phyloP scores from a whole-genome alignment of 2,888 invertebrate species.

The Pristionchus japonicus region DNA sequence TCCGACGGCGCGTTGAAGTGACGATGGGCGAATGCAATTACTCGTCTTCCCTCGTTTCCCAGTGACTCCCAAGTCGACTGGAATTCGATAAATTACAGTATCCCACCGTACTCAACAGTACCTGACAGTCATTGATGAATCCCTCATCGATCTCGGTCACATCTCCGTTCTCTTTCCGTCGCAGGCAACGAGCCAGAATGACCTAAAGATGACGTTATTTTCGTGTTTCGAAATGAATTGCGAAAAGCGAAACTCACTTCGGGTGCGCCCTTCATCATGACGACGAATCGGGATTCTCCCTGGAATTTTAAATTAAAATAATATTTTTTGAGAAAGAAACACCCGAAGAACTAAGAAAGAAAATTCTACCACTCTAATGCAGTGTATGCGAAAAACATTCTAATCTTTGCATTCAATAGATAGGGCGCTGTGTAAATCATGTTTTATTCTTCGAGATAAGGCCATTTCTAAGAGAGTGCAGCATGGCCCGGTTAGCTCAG shows the following conservation, averaged over 20 bases:
- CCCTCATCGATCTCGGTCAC: constrained; percentile 66
- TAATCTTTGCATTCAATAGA: too few species aligned
- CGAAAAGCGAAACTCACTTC: constrained; percentile 70
- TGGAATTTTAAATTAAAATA: too few species aligned
- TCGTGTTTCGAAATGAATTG: constrained; percentile 56
- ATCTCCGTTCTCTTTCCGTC: constrained; percentile 59
- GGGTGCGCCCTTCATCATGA: constrained; percentile 74
- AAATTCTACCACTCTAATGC: background rate
- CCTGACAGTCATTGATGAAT: constrained; percentile 67
- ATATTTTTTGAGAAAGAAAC: too few species aligned
- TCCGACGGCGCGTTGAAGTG: constrained; percentile 61
- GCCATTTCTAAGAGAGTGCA: background rate
- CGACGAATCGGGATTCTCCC: constrained; percentile 60
- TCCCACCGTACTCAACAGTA: background rate
- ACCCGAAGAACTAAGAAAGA: too few species aligned
- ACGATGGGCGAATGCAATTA: constrained; percentile 72
- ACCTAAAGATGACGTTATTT: constrained; percentile 42
- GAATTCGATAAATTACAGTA: background rate
- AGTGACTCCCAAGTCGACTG: constrained; percentile 70
- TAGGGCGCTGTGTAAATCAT: too few species aligned
- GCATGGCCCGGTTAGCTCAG: constrained; percentile 64
- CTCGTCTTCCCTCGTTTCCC: constrained; percentile 71
- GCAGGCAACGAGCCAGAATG: constrained; percentile 49
- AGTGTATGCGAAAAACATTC: too few species aligned
- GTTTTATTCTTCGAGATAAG: too few species aligned